Evolutionary conservation across 2,888 invertebrate genomes (phyloP), one percentile per base, ranked within the genome.

Genomic region (Sinohyriopsis cumingii): DNA sequence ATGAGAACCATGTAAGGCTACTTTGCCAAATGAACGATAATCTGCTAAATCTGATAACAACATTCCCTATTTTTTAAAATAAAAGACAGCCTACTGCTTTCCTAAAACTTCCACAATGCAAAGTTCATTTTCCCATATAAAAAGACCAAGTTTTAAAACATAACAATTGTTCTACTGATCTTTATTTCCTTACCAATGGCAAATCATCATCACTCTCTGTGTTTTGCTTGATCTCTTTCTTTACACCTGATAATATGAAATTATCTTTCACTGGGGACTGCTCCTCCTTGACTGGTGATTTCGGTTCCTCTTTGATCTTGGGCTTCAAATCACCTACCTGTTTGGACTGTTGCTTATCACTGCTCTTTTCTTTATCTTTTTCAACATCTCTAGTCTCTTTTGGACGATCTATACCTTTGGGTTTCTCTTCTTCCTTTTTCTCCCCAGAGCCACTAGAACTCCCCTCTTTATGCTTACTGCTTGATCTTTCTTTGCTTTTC

Each of bases 141-240:
- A 15, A 45, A 45, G 5, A 12, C 9, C 0, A 45, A 45, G 33
- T 45, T 45, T 15, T 45, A 45, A 45, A 45, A 45, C 15, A 33
- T 33, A 45, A 45, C 45, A 45, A 15, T 45, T 45, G 15, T 45
- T 45, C 45, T 33, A 15, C 15, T 45, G 45, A 45, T 45, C 15
- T 45, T 45, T 45, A 45, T 45, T 9, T 45, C 45, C 76, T 72
- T 70, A 82, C 82, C 77, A 82, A 63, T 56, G 82, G 82, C 15
- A 81, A 69, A 73, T 82, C 82, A 71, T 80, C 80, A 61, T 77
- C 77, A 72, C 82, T 82, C 62, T 78, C 76, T 15, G 78, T 76
- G 56, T 82, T 81, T 20, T 72, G 68, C 63, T 81, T 79, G 3
- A 77, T 67, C 33, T 66, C 55, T 61, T 59, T 61, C 59, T 75